Evolutionary conservation across 2,888 invertebrate genomes (phyloP).

Genomic region (Ethmia dodecea): DNA sequence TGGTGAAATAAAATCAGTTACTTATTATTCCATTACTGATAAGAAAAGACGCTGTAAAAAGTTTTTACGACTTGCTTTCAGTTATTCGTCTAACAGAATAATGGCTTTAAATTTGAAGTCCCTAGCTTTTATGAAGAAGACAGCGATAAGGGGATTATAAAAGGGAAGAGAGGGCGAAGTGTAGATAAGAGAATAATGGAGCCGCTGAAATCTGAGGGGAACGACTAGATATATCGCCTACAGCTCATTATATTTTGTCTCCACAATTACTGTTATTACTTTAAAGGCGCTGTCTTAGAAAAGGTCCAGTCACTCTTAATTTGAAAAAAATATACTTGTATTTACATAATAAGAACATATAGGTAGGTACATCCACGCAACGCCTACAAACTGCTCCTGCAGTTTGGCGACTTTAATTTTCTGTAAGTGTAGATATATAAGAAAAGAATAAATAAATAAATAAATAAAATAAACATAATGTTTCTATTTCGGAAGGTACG

Average conservation of each 20-base stretch:
- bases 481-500: too few relatives aligned
- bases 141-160: constrained; percentile 63
- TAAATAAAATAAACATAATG: too few relatives aligned
- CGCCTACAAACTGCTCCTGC: too few relatives aligned
- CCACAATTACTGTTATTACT: not conserved
- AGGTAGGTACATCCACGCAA: too few relatives aligned
- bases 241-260: not conserved
- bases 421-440: too few relatives aligned
- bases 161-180: constrained; percentile 55
- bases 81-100: constrained; percentile 49
- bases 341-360: too few relatives aligned
- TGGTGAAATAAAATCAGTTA: constrained; percentile 16
- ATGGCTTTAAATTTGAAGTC: constrained; percentile 58
- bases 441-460: too few relatives aligned
- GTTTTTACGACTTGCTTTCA: constrained; percentile 48
- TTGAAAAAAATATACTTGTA: too few relatives aligned
- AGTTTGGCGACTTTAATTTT: too few relatives aligned
- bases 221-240: constrained; percentile 33
- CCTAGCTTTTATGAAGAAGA: constrained; percentile 58
- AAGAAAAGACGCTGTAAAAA: constrained; percentile 40
- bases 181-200: constrained; percentile 63
- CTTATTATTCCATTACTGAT: constrained; percentile 35
- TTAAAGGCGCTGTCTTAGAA: too few relatives aligned
- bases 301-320: too few relatives aligned
- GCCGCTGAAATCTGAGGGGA: constrained; percentile 48